Base-by-base conservation (phyloP, 2,888 invertebrate species). In the Xanthia icteritia region DNA sequence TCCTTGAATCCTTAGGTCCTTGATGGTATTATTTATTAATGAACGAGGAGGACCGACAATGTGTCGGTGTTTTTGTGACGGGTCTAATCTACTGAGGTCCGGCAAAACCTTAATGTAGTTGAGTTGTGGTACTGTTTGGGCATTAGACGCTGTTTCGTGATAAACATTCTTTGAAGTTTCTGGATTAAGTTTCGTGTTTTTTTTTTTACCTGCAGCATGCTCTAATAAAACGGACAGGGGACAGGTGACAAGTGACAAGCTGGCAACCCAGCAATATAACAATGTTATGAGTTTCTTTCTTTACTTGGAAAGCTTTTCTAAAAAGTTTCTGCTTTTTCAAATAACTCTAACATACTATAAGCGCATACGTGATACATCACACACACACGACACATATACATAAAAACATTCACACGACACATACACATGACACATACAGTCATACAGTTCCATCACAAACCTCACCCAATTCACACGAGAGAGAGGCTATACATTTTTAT, bases 61-160 rank as follows among this genome's bases (percentile, higher is more conserved):
- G 79, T 77, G 82, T 78, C 78, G 80, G 85, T 88, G 91, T 91
- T 91, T 91, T 89, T 90, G 88, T 89, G 89, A 89, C 86, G 81
- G 54, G 82, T 87, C 88, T 90, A 89, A 90, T 91, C 85, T 87
- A 76, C 82, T 71, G 72, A 79, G 81, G 81, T 75, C 80, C 63
- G 65, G 73, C 85, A 86, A 86, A 90, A 86, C 85, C 73, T 20
- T 65, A 20, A 64, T 54, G 51, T 74, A 13, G n/a, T 5, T 1
- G 17, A 66, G 39, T 85, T n/a, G 13, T 6, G 5, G 15, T 82
- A 56, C 1, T 23, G 69, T 20, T 15, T 13, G 0, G 0, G 5
- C 13, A 5, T 77, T 82, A 17, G 60, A 72, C 31, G 13, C 73
- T 65, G 1, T 61, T 68, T 39, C 58, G 15, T 45, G 27, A 11